Base-by-base conservation (phyloP, 2,888 invertebrate genomes). In the Idaea straminata region DNA sequence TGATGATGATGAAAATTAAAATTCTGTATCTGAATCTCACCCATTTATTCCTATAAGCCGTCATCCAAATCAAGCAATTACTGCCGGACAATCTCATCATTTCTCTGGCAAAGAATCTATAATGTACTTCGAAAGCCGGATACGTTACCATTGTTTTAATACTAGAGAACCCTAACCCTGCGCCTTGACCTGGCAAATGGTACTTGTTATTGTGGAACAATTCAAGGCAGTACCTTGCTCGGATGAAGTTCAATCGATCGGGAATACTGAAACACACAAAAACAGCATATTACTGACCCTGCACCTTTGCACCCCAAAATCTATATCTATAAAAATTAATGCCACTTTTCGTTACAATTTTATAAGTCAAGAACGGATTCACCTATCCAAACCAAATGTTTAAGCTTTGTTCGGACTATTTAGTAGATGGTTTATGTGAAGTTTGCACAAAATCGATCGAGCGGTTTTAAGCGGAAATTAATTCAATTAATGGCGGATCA, bases 51-150 rank as follows among this genome's bases (percentile, higher is more conserved):
- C 89, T 84, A 67, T 91, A 90, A 6, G 83, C 84, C 0, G 90
- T 88, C 64, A 91, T 71, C 89, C 91, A 92, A 68, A 91, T 64
- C 16, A 92, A 64, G 5, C 83, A 72, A n/a, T 69, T 77, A 66
- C 87, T 87, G 0, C 92, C 92, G 57, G 92, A 92, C 0, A 94
- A 76, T 6, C 95, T 85, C 90, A 95, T 93, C 66, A 96, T 83
- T 74, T 96, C 96, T 67, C 94, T 86, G 15, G 94, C 81, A 68
- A 96, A 94, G 77, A 91, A 94, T 60, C 91, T 85, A 57, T 88
- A 89, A 74, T 94, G 93, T 4, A 80, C 83, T 70, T 94, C 93
- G 72, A 96, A 96, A 1, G 94, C 92, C 0, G 95, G 94, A 68
- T 94, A 94, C 15, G 94, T 75, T 1, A 94, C 70, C 0, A 78